phyloP scores from a whole-genome alignment of 2,797 vertebrate genomes.

The Xenopus petersii region DNA sequence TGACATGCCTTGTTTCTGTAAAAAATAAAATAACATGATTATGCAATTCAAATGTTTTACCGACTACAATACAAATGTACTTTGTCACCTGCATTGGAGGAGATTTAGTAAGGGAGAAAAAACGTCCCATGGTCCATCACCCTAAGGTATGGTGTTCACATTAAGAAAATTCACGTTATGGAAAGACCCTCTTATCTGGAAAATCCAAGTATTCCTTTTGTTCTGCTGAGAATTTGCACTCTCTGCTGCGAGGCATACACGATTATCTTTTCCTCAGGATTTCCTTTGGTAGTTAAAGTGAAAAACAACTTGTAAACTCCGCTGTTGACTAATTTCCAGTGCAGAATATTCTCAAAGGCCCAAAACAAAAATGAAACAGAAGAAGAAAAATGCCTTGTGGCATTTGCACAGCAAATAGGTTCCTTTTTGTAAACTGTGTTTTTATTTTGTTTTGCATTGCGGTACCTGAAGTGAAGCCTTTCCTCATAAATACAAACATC shows the following conservation, averaged over 20 bases:
- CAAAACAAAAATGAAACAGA: background rate
- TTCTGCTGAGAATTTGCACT: background rate
- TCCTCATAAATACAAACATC: constrained; percentile 66
- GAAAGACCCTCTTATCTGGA: too few relatives aligned
- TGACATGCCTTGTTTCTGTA: too few relatives aligned
- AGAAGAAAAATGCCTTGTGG: constrained; percentile 32
- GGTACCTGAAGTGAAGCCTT: constrained; percentile 58
- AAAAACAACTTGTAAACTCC: constrained; percentile 52
- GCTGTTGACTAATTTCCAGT: constrained; percentile 58
- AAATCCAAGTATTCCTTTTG: too few relatives aligned
- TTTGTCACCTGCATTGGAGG: too few relatives aligned
- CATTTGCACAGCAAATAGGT: constrained; percentile 1
- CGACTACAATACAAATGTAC: too few relatives aligned
- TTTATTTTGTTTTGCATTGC: constrained; percentile 48
- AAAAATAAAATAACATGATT: too few relatives aligned
- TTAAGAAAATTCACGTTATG: too few relatives aligned
- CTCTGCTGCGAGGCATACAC: background rate
- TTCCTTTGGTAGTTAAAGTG: constrained; percentile 61
- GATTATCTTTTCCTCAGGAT: constrained; percentile 43
- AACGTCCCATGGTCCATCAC: too few relatives aligned
- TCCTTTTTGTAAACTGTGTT: constrained; percentile 49
- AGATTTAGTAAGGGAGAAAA: too few relatives aligned
- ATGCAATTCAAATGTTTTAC: too few relatives aligned
- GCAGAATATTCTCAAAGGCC: constrained; percentile 30
- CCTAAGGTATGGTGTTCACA: too few relatives aligned